phyloP scores from a whole-genome alignment of 2,797 vertebrate genomes.

The Pachyuromys duprasi region DNA sequence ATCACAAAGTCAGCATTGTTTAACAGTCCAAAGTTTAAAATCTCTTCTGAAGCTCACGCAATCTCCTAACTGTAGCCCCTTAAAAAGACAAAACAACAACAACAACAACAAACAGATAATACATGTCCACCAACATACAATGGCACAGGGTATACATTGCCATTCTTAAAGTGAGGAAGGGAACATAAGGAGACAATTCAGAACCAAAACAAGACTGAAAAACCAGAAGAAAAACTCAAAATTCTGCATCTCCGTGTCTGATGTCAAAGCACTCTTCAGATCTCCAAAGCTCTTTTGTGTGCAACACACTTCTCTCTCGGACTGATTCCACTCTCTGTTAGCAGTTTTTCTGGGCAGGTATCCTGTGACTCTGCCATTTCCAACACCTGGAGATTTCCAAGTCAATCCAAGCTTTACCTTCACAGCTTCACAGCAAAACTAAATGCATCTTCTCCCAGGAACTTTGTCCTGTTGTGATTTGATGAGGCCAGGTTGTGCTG shows the following conservation, averaged over 20 bases:
- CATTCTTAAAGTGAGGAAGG: background rate
- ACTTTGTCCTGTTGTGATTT: too few species aligned
- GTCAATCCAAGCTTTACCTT: background rate
- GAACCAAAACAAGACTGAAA: background rate
- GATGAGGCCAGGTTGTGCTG: too few species aligned
- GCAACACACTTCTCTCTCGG: background rate
- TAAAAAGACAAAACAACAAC: background rate
- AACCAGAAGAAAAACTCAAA: background rate
- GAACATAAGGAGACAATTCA: background rate
- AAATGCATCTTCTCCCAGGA: too few species aligned
- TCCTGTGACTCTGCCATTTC: background rate
- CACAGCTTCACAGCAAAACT: background rate
- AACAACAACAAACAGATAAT: background rate
- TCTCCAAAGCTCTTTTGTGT: background rate
- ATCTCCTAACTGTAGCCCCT: background rate
- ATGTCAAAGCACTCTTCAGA: background rate
- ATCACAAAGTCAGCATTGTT: background rate
- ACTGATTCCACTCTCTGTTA: background rate
- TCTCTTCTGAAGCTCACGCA: background rate
- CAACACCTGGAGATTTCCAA: background rate
- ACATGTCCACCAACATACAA: background rate
- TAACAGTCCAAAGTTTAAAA: background rate
- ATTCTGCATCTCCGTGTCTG: background rate
- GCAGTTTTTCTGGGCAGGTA: background rate
- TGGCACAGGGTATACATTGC: background rate